Evolutionary conservation across 1,140 invertebrate species (phyloP).

Genomic region (Bombus pascuorum): DNA sequence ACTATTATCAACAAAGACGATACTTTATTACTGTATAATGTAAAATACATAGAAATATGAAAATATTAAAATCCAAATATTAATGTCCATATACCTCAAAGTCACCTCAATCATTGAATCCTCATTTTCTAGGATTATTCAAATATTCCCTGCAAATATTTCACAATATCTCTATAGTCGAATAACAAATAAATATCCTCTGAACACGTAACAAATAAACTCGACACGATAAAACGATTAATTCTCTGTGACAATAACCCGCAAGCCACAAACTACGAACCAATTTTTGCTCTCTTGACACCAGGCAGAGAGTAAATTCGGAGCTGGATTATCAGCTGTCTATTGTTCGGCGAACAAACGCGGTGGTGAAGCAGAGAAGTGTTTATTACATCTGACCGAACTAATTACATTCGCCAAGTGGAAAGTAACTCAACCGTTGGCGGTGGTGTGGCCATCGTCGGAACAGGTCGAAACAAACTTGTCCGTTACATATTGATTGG

Average conservation of each 20-base stretch:
- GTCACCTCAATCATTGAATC: too few relatives aligned
- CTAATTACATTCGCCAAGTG: slow-evolving; percentile 56
- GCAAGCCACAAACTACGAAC: background rate
- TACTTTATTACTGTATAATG: too few relatives aligned
- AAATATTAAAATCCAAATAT: too few relatives aligned
- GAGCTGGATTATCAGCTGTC: background rate
- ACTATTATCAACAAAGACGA: background rate
- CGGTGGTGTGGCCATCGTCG: slow-evolving; percentile 19
- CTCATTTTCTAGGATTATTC: too few relatives aligned
- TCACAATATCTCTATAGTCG: background rate
- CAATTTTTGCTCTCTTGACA: background rate
- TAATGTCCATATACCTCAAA: too few relatives aligned
- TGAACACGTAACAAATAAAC: background rate
- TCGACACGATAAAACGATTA: background rate
- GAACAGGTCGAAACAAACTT: slow-evolving; percentile 62
- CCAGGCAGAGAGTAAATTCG: too few relatives aligned
- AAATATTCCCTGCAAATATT: too few relatives aligned
- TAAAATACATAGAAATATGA: too few relatives aligned
- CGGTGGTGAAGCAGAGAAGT: background rate
- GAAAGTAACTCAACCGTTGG: slow-evolving; percentile 46
- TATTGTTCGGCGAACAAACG: slow-evolving; percentile 6
- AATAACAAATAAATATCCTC: background rate
- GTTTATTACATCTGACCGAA: slow-evolving; percentile 56
- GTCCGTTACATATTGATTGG: slow-evolving; percentile 67
- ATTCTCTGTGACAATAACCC: background rate